Conservation (phyloP, 2,888 invertebrate species). For the Drosophila nigricruria region DNA sequence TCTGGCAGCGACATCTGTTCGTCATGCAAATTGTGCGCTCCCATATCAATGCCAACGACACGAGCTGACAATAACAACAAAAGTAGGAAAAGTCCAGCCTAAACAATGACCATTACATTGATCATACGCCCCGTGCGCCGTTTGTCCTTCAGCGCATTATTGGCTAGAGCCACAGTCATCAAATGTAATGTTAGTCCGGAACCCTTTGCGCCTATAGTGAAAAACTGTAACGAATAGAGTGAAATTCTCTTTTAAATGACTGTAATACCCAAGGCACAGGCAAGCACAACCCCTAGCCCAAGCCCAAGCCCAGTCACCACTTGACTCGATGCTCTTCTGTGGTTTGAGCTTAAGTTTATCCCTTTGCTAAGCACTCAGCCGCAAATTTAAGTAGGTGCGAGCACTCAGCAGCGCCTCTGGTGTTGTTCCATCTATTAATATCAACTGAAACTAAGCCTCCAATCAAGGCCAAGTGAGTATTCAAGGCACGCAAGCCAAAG, state of each 20-base stretch:
- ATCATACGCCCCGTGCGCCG: slow-evolving; percentile 3
- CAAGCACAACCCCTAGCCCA: no score
- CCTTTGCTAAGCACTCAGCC: not conserved
- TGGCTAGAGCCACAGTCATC: not conserved
- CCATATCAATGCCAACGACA: slow-evolving; percentile 9
- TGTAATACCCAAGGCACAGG: not conserved
- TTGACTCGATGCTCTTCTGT: not conserved
- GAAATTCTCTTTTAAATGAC: slow-evolving; percentile 6
- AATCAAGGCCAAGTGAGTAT: slow-evolving; percentile 55
- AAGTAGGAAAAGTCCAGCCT: no score
- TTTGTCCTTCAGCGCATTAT: no score
- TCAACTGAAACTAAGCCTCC: not conserved
- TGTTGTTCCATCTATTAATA: not conserved
- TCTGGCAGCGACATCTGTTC: slow-evolving; percentile 32
- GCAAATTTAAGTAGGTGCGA: not conserved
- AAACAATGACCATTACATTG: slow-evolving; percentile 5
- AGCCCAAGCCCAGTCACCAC: no score
- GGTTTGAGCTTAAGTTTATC: not conserved
- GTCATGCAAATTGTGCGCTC: slow-evolving; percentile 36
- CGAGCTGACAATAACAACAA: slow-evolving; percentile 20
- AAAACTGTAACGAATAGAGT: not conserved
- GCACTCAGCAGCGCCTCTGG: not conserved
- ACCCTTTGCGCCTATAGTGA: not conserved
- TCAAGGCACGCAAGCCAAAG: slow-evolving; percentile 41
- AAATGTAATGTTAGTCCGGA: not conserved